Conservation (phyloP, 2,888 invertebrate species). For the Nysson spinosus region DNA sequence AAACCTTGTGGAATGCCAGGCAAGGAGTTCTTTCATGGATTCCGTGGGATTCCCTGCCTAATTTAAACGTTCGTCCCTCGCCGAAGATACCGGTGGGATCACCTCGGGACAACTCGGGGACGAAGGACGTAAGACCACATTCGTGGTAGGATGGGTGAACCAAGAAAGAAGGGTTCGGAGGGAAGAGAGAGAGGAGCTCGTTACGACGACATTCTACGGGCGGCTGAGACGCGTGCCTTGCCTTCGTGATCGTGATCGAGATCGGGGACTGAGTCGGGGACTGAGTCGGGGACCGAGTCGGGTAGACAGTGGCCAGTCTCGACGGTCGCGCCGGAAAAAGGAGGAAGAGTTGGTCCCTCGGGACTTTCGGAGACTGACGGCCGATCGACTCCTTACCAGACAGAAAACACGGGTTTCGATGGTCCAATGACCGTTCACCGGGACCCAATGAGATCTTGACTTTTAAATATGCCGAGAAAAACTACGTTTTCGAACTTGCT, state of each 20-base stretch:
- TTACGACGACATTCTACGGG: conserved; percentile 76
- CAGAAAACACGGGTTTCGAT: conserved; percentile 48
- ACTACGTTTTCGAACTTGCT: conserved; percentile 1
- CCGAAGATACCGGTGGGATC: conserved; percentile 55
- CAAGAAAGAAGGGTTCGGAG: background rate
- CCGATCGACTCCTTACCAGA: conserved; percentile 32
- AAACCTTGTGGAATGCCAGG: conserved; percentile 70
- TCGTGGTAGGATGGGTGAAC: conserved; percentile 2
- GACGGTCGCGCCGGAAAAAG: conserved; percentile 43
- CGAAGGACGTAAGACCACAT: conserved; percentile 40
- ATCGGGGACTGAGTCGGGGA: conserved; percentile 36
- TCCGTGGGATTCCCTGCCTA: conserved; percentile 74
- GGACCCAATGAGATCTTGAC: conserved; percentile 16
- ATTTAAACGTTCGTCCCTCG: conserved; percentile 73
- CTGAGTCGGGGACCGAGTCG: conserved; percentile 39
- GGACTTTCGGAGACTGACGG: conserved; percentile 51
- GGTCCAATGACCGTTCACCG: conserved; percentile 9
- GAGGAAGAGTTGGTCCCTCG: conserved; percentile 50
- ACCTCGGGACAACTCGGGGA: conserved; percentile 52
- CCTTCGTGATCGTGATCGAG: conserved; percentile 74
- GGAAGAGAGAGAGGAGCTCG: conserved; percentile 56
- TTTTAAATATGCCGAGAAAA: conserved; percentile 30
- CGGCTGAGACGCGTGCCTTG: conserved; percentile 77
- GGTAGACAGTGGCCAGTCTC: conserved; percentile 34
- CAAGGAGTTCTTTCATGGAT: conserved; percentile 72